Base-by-base conservation (phyloP, 1,140 invertebrate genomes). In the Globodera ellingtonae region DNA sequence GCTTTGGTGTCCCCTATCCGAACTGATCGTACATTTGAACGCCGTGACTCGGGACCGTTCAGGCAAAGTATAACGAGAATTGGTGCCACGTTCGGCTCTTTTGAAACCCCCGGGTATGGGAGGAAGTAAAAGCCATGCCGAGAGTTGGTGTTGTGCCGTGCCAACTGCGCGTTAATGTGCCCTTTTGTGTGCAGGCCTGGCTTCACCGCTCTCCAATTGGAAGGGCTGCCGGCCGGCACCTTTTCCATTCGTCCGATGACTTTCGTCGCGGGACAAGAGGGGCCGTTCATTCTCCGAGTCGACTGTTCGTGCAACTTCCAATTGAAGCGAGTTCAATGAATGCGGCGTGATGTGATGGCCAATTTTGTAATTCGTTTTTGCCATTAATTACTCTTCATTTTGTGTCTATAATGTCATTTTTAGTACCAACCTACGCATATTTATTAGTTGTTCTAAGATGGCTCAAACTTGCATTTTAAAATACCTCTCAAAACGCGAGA, bases 181-280 rank as follows among this genome's bases (percentile, higher is more conserved):
- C 18, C 69, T 67, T 76, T 6, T 69, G 4, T 80, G 92, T 92
- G 84, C 88, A 95, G 95, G 87, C 93, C 94, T 52, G 96, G 96
- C n/a, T 98, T 95, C 91, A 94, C 94, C 71, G 92, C 95, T 52
- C 87, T 98, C 62, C 94, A 95, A 87, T 82, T 97, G 46, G 92
- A 93, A 47, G 92, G 93, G 85, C 92, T 97, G 18, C 94, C 95
- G 8, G 92, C 93, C 0, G 95, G 96, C 46, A 92, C 92, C 6
- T 95, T 96, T 88, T 92, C 94, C 81, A 91, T 98, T 73, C 93
- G 93, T 78, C 94, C 94, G 15, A 94, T 94, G 35, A 98, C 96
- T 3, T 98, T 94, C 91, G 87, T 92, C 44, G 94, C 95, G 24
- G 91, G 91, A n/a, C 94, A 96, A 89, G 94, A 96, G 90, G 95